Percentiles rank a stretch among this genome's conserved stretches.
phyloP scores from a whole-genome alignment of 1,140 invertebrate genomes.

The Heliconius melpomene region DNA sequence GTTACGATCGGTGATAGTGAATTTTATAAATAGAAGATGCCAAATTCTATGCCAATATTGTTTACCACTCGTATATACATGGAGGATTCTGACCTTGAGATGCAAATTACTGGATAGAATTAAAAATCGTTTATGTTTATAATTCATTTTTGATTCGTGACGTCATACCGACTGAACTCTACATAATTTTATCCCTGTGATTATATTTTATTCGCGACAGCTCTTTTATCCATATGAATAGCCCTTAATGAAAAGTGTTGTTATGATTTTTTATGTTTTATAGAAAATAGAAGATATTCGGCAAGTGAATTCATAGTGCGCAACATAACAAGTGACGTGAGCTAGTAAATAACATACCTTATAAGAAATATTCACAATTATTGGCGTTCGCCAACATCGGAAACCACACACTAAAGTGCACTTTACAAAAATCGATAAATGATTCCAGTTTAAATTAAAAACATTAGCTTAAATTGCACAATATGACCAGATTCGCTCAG shows the following conservation, averaged over 20 bases:
- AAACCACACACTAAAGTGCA: slow-evolving; percentile 44
- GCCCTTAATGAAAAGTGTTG: background rate
- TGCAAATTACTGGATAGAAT: slow-evolving; percentile 65
- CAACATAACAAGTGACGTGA: slow-evolving; percentile 69
- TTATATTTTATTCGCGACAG: slow-evolving; percentile 17
- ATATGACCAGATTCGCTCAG: slow-evolving; percentile 64
- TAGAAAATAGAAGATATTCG: slow-evolving; percentile 38
- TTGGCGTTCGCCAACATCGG: slow-evolving; percentile 47
- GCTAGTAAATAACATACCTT: slow-evolving; percentile 72
- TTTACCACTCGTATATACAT: slow-evolving; percentile 61
- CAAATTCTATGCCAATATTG: slow-evolving; percentile 63
- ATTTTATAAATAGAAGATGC: slow-evolving; percentile 69
- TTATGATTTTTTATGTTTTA: background rate
- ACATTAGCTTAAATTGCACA: slow-evolving; percentile 57
- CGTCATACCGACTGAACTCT: slow-evolving; percentile 73
- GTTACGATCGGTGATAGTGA: slow-evolving; percentile 54
- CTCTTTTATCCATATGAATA: background rate
- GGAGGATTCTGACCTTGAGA: slow-evolving; percentile 69
- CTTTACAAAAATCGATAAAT: slow-evolving; percentile 37
- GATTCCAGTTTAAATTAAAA: slow-evolving; percentile 44
- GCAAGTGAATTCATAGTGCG: slow-evolving; percentile 56
- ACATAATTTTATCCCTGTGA: slow-evolving; percentile 34
- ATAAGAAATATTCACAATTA: slow-evolving; percentile 48
- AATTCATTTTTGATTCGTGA: slow-evolving; percentile 69
- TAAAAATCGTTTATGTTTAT: slow-evolving; percentile 74